A percentile compares a stretch with the other conserved stretches of the same genome.
Conservation (phyloP, 2,888 invertebrate species). For the Micoletzkya japonica region DNA sequence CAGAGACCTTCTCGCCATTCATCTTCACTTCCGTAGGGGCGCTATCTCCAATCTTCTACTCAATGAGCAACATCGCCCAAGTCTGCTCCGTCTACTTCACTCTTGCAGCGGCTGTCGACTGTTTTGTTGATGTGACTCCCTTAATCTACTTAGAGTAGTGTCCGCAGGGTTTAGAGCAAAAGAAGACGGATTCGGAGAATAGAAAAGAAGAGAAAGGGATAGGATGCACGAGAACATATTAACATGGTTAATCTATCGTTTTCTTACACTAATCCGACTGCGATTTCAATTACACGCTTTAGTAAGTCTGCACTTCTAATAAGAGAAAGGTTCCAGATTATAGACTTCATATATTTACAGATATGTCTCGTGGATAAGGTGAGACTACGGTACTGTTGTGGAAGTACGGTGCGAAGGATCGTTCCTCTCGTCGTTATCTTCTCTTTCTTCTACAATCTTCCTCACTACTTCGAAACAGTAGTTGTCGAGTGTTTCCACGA, state of each 20-base stretch:
- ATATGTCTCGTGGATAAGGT: conserved; percentile 52
- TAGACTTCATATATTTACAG: conserved; percentile 42
- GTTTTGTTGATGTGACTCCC: conserved; percentile 53
- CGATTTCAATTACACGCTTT: too few species aligned
- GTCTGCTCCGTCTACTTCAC: conserved; percentile 62
- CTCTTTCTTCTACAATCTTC: conserved; percentile 58
- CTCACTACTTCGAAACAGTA: conserved; percentile 59
- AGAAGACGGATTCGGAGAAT: too few species aligned
- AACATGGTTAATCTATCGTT: too few species aligned
- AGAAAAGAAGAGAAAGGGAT: too few species aligned
- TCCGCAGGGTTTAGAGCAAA: too few species aligned
- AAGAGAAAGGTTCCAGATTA: too few species aligned
- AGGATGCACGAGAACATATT: too few species aligned
- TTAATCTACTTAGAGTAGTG: too few species aligned
- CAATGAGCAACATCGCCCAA: conserved; percentile 61
- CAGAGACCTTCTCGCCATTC: conserved; percentile 18
- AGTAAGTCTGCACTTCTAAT: too few species aligned
- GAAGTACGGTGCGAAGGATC: conserved; percentile 37
- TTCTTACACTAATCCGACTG: too few species aligned
- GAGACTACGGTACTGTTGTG: conserved; percentile 36
- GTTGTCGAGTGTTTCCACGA: conserved; percentile 59
- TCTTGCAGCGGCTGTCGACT: conserved; percentile 61
- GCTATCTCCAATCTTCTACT: conserved; percentile 54
- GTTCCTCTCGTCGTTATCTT: conserved; percentile 49
- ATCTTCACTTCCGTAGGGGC: conserved; percentile 40